These are phyloP conservation scores for Darevskia nairensis DNA, from an alignment of 2,797 vertebrate species.

Conservation along the genomic window DNA sequence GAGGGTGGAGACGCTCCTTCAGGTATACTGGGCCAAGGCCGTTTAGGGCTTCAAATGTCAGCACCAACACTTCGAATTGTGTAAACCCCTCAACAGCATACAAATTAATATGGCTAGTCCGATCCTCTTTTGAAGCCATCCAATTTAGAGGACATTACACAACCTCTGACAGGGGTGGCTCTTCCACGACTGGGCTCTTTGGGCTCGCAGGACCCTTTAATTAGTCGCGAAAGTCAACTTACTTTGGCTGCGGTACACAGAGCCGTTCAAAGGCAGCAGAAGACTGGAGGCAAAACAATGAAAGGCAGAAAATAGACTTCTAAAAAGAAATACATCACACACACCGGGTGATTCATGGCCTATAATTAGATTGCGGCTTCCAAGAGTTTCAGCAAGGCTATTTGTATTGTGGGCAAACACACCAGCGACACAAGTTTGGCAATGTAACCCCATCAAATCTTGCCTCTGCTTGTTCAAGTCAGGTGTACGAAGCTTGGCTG, in stretches of 20 bases:
- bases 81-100: too few species aligned
- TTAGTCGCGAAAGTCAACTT: background rate
- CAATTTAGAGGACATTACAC: too few species aligned
- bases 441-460: background rate
- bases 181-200: background rate
- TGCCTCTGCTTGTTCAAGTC: background rate
- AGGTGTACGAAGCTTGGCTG: background rate
- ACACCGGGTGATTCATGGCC: background rate
- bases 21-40: too few species aligned
- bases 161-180: too few species aligned
- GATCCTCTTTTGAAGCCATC: too few species aligned
- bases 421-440: too few species aligned
- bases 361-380: background rate
- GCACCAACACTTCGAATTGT: too few species aligned
- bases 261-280: background rate
- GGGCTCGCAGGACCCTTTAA: background rate
- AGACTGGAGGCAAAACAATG: background rate
- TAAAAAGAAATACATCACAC: background rate
- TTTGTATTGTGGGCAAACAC: background rate
- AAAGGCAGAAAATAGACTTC: background rate
- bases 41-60: too few species aligned
- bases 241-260: background rate
- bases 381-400: background rate
- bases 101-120: too few species aligned
- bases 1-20: too few species aligned